Conservation (phyloP, 1,140 invertebrate species). For the Monochamus saltuarius region DNA sequence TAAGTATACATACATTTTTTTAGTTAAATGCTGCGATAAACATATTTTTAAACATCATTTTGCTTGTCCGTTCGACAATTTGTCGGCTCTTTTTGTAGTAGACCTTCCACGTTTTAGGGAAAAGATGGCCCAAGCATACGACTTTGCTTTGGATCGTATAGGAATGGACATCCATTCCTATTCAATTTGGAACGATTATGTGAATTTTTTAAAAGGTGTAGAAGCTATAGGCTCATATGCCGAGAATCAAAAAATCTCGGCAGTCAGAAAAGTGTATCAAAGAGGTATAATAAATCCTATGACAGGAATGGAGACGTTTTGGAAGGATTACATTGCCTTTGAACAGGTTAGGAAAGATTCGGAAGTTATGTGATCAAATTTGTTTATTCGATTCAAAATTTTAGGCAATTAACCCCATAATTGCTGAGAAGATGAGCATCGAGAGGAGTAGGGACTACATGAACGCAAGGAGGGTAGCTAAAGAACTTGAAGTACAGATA, state of each 20-base stretch:
- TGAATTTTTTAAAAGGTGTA: constrained; percentile 95
- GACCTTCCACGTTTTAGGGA: constrained; percentile 67
- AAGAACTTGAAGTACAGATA: constrained; percentile 93
- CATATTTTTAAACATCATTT: too few species aligned
- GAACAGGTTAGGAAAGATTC: constrained; percentile 64
- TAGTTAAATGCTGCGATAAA: too few species aligned
- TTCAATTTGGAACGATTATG: constrained; percentile 97
- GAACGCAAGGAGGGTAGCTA: constrained; percentile 95
- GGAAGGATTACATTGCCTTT: constrained; percentile 97
- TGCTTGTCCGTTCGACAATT: too few species aligned
- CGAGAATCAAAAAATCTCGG: constrained; percentile 98
- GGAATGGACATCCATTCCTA: constrained; percentile 97
- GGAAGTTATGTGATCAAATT: not conserved
- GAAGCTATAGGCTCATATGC: constrained; percentile 98
- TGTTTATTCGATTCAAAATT: constrained; percentile 15
- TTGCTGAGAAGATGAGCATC: constrained; percentile 69
- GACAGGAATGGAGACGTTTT: constrained; percentile 94
- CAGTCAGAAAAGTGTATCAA: constrained; percentile 95
- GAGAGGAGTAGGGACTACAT: constrained; percentile 88
- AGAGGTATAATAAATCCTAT: constrained; percentile 95
- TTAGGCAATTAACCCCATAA: constrained; percentile 88
- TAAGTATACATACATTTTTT: constrained; percentile 57
- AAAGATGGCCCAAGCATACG: constrained; percentile 99
- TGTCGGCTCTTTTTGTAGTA: too few species aligned
- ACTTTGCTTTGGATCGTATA: constrained; percentile 98